These are phyloP conservation scores for Chrysomallon squamiferum DNA, from an alignment of 1,140 invertebrate genomes.

Conservation along the genomic window DNA sequence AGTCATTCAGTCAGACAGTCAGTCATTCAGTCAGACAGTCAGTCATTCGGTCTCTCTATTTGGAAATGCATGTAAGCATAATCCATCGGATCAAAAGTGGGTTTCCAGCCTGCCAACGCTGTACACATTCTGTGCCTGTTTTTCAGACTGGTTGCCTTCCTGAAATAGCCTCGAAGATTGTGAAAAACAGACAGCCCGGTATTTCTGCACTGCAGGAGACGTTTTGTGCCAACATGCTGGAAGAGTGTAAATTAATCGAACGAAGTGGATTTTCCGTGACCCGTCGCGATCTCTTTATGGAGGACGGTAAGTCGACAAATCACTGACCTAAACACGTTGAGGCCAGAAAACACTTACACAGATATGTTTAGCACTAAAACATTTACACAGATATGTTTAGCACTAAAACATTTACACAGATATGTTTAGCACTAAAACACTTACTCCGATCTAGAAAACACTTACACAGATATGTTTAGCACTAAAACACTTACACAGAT, in stretches of 20 bases:
- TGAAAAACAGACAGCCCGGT: constrained; percentile 14
- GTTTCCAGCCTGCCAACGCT: background rate
- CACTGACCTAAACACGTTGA: background rate
- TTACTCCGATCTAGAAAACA: too few relatives aligned
- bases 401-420: too few relatives aligned
- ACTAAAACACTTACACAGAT: too few relatives aligned
- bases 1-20: too few relatives aligned
- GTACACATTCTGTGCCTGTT: background rate
- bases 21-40: too few relatives aligned
- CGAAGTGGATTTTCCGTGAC: constrained; percentile 28
- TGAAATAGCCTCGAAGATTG: constrained; percentile 35
- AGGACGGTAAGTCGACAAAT: constrained; percentile 42
- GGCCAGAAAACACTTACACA: background rate
- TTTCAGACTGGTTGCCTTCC: constrained; percentile 41
- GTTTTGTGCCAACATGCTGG: constrained; percentile 52
- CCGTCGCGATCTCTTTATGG: constrained; percentile 56
- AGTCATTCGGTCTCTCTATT: too few relatives aligned
- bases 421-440: too few relatives aligned
- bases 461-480: too few relatives aligned
- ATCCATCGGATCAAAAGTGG: background rate
- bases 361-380: too few relatives aligned
- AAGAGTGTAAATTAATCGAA: constrained; percentile 38
- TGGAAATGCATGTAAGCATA: background rate
- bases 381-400: too few relatives aligned
- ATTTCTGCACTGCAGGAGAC: constrained; percentile 22